Evolutionary conservation across 2,797 vertebrate species (phyloP), one percentile per base, ranked within the genome.

Genomic region (Sebastiscus albofasciatus): DNA sequence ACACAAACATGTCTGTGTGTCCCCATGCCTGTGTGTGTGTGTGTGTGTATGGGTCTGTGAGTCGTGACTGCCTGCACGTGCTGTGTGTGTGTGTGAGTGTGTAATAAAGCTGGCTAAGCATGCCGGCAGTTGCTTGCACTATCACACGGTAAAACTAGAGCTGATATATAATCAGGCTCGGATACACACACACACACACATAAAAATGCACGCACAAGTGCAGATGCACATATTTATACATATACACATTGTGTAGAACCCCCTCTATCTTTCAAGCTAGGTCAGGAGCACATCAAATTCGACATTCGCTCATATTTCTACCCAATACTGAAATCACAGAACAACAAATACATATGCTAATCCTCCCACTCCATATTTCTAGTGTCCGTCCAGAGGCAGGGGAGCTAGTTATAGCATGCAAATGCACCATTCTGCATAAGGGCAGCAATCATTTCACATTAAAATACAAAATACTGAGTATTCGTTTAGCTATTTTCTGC

Each of bases 1-100:
- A 83, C 83, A 81, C 71, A 81, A 90, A 65, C 76, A 75, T 79
- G 56, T 49, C 54, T 77, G 42, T 58, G 52, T 81, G 73, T 67
- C 22, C 1, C 49, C 46, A 8, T 54, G 22, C 18, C 22, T 75
- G 67, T 59, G n/a, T 55, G 58, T 20, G 56, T 33, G 26, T 34
- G 60, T 69, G 68, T 80, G 56, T 18, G 59, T 33, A 20, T 71
- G 36, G 52, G 16, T 68, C 31, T 36, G 2, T 80, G 80, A 85
- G 79, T 87, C 81, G 67, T 92, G 87, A 87, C 81, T 56, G 22
- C 58, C 67, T 77, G 75, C 83, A 84, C 79, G 68, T 83, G 80
- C 46, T 67, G 13, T 77, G 65, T 39, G 55, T 77, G 72, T 55
- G 75, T 80, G 72, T 67, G 34, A 75, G 72, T 87, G 80, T 82